phyloP scores from a whole-genome alignment of 1,140 invertebrate species.

The Drosophila pseudoobscura region DNA sequence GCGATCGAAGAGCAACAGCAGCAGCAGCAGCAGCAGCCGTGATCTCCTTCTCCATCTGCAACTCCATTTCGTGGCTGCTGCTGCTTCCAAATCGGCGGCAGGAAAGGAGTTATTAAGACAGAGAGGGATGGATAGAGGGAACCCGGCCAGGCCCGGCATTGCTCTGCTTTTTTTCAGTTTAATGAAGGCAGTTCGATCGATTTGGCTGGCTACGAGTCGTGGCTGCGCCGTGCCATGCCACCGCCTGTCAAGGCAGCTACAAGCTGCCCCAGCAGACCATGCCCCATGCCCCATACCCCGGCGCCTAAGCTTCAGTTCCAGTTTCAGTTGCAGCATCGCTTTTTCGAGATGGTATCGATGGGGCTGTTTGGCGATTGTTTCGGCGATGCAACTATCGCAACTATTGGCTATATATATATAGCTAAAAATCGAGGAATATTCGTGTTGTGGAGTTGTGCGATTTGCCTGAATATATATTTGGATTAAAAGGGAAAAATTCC shows the following conservation, averaged over 20 bases:
- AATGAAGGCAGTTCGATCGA: constrained; percentile 81
- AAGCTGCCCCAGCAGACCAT: constrained; percentile 14
- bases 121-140: constrained; percentile 33
- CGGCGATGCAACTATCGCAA: no score
- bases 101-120: constrained; percentile 77
- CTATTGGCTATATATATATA: no score
- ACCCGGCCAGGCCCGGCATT: constrained; percentile 11
- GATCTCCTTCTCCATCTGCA: constrained; percentile 45
- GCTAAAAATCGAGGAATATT: no score
- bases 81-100: constrained; percentile 62
- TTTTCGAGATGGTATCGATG: constrained; percentile 4
- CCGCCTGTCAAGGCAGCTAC: constrained; percentile 10
- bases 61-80: constrained; percentile 9
- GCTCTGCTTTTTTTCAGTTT: constrained; percentile 44
- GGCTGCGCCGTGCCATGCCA: constrained; percentile 26
- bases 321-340: constrained; percentile 30
- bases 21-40: constrained; percentile 40
- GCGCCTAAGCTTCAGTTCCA: constrained; percentile 3
- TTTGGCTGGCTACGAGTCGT: constrained; percentile 72
- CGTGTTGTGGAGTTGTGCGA: no score
- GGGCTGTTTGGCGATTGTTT: no score
- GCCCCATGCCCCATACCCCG: neutral
- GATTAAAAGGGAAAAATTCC: no score
- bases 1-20: constrained; percentile 48
- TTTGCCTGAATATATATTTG: no score